Base-by-base conservation (phyloP, 2,797 vertebrate species). In the Eidolon dupreanum region DNA sequence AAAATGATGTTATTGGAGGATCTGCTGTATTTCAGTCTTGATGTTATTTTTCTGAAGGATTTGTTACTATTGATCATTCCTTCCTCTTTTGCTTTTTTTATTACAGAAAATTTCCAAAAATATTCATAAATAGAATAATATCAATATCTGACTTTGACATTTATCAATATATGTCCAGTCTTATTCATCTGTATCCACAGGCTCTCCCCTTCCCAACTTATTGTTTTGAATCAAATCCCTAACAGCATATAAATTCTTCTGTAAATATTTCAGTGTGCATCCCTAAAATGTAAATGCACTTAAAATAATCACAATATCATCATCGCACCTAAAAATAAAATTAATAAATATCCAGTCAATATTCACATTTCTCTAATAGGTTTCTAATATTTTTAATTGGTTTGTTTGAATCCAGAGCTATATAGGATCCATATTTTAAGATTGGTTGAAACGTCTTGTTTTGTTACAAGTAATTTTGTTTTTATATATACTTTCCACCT, bases 191-290 rank as follows among this genome's bases (percentile, higher is more conserved):
- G 13, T 24, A 33, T 71, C 38, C 31, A 93, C 24, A 86, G 28
- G 46, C 15, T 63, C 15, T 63, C 20, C 43, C 12, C 28, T 68
- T 83, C 12, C 24, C n/a, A 95, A 55, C 7, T 59, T 22, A 53
- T 82, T 85, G 66, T 85, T 88, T 81, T 88, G 78, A 73, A 96
- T 43, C 36, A 88, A 95, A 92, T 87, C 55, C 59, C 17, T 74
- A 63, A 65, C 17, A 65, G 38, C 51, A 63, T 24, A 8, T n/a
- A 59, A 43, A 75, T 75, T 90, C 55, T 92, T 81, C 36, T 88
- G 10, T 79, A 93, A 49, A 49, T 49, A 49, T 49, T 93, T 95
- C 9, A n/a, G 31, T 13, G 53, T 66, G 33, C 55, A 75, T 91
- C 22, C 55, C 36, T 90, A 81, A 81, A 93, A 88, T 4, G 28